phyloP scores from a whole-genome alignment of 2,888 invertebrate genomes.

The Chironomus tentans region DNA sequence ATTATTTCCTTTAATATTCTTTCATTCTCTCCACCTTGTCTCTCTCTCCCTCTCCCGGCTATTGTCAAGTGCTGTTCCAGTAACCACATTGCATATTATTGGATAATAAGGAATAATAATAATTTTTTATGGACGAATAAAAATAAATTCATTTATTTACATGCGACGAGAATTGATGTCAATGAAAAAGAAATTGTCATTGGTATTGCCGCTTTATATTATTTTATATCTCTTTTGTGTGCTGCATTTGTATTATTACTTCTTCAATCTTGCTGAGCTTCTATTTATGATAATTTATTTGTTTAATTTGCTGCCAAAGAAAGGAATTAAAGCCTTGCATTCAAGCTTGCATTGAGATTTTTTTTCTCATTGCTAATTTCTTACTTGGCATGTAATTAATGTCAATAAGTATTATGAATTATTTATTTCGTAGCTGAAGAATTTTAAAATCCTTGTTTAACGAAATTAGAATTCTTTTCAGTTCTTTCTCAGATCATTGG shows the following conservation, averaged over 20 bases:
- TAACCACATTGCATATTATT: not conserved
- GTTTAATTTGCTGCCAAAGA: not conserved
- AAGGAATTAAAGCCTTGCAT: not conserved
- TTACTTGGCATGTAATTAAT: not conserved
- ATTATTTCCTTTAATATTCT: conserved; percentile 10
- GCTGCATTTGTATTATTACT: not conserved
- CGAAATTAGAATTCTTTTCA: too few species aligned
- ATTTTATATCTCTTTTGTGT: not conserved
- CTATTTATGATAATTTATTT: not conserved
- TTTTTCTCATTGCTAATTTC: not conserved
- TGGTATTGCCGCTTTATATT: not conserved
- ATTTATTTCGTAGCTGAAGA: not conserved
- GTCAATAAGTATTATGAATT: not conserved
- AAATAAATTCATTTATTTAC: not conserved
- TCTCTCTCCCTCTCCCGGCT: not conserved
- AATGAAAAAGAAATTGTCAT: conserved; percentile 18
- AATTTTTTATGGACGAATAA: not conserved
- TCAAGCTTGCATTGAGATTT: not conserved
- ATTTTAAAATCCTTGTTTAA: too few species aligned
- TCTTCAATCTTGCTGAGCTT: not conserved
- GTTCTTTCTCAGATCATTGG: too few species aligned
- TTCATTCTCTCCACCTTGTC: not conserved
- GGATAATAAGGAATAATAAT: not conserved
- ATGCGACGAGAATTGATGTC: conserved; percentile 16
- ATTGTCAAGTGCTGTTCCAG: not conserved